Base-by-base conservation (phyloP, 2,888 invertebrate species). In the Nemotelus nigrinus region DNA sequence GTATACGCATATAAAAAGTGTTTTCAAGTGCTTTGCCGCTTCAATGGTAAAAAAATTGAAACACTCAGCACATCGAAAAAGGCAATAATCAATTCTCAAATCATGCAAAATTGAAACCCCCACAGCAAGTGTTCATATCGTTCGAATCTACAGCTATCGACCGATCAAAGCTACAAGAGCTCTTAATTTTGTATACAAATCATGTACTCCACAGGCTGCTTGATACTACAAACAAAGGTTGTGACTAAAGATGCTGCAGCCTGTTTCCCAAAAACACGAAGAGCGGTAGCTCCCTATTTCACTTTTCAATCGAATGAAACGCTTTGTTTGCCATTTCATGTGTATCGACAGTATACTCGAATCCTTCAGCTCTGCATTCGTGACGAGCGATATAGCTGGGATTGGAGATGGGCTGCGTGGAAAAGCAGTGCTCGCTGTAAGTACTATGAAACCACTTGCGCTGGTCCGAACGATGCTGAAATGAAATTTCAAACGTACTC, bases 141-240 rank as follows among this genome's bases (percentile, higher is more conserved):
- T 65, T 25, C 55, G 70, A 68, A 45, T 47, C 50, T n/a, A 68
- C 53, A 68, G 50, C n/a, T 77, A 79, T 77, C 76, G 78, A 72
- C 77, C 77, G 78, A 77, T 71, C 45, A 78, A 78, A 76, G 48
- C 77, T 77, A 65, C 76, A 53, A 79, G 78, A 53, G 74, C 72
- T 45, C 78, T 79, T 78, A 79, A 79, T 79, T 78, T 78, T 79
- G 78, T 78, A 79, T 79, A 79, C 79, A 79, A 79, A 79, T 79
- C 79, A 76, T 78, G 78, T 76, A 71, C 78, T 79, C 74, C 76
- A 79, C 77, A 60, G 77, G 65, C 60, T 78, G 78, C 78, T 79
- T 76, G 64, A 76, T 76, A 74, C 68, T 67, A 67, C 76, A 67
- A 76, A 76, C 76, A 76, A 64, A 76, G 76, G 47, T 41, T 44